Evolutionary conservation across 2,888 invertebrate species (phyloP), one percentile per base, ranked within the genome.

Genomic region (Hydropsyche betteni): DNA sequence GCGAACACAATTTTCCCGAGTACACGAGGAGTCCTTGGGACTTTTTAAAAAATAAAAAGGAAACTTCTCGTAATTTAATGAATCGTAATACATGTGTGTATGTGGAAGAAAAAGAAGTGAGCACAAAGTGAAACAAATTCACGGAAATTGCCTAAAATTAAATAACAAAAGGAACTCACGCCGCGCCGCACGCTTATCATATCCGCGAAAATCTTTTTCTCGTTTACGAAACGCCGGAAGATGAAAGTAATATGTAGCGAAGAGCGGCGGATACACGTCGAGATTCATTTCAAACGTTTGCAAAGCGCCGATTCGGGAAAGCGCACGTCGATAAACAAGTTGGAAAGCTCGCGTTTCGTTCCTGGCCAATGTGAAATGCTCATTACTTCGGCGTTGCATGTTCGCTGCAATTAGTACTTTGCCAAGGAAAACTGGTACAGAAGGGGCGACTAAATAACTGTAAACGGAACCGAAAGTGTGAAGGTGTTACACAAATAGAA

Each of bases 1-100:
- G 58, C 58, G 58, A 58, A 58, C 24, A 58, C 58, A 58, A 58
- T 58, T 58, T 58, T 4, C 16, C 58, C 44, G 44, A 44, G 58
- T 24, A 58, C 58, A 58, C 58, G 58, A 24, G 58, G 58, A 58
- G 58, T 58, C 58, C 58, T 58, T 58, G 58, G 58, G 14, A 58
- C 58, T 58, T 58, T 44, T 44, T 58, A 14, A 58, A 58, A 58
- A 16, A 58, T 16, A 16, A 58, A 58, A 58, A 58, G 16, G 24
- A 44, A 44, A 58, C 55, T 55, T 55, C 55, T n/a, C n/a, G 16
- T 16, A 55, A 14, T 55, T n/a, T 55, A 44, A 44, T 44, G 44
- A 44, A 44, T 44, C 44, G 44, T 44, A 44, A 44, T 10, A 10
- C 44, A 10, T 44, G 44, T 10, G 44, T 44, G 44, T 44, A 4